Evolutionary conservation across 2,888 invertebrate species (phyloP).

Genomic region (Stenchaetothrips biformis): DNA sequence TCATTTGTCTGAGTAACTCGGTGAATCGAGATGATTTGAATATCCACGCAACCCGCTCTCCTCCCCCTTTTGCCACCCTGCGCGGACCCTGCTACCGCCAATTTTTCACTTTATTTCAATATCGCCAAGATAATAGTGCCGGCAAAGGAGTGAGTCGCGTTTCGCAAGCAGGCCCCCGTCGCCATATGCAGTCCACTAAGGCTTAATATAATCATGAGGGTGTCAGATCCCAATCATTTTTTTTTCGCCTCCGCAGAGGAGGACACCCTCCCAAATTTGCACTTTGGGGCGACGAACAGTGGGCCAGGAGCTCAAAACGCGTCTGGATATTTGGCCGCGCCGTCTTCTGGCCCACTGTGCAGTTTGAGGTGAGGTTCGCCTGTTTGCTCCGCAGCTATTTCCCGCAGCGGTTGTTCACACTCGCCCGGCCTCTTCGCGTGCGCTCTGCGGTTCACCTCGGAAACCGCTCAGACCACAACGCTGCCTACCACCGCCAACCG

Average conservation of each 20-base stretch:
- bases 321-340: no score
- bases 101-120: slow-evolving; percentile 25
- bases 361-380: no score
- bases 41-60: neutral
- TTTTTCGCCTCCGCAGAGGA: neutral
- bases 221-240: slow-evolving; percentile 25
- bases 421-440: no score
- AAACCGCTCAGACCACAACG: no score
- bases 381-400: no score
- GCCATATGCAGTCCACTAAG: slow-evolving; percentile 24
- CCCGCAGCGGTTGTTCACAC: no score
- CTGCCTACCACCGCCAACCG: no score
- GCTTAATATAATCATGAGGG: slow-evolving; percentile 22
- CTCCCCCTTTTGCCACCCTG: neutral
- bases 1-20: slow-evolving; percentile 23
- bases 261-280: neutral
- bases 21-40: slow-evolving; percentile 18
- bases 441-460: no score
- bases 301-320: no score
- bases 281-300: no score
- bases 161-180: slow-evolving; percentile 24
- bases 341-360: no score
- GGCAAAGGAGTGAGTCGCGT: slow-evolving; percentile 7
- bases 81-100: neutral
- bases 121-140: slow-evolving; percentile 5